These are phyloP conservation scores for Chelonus formosanus DNA, from an alignment of 2,888 invertebrate species.

Conservation along the genomic window DNA sequence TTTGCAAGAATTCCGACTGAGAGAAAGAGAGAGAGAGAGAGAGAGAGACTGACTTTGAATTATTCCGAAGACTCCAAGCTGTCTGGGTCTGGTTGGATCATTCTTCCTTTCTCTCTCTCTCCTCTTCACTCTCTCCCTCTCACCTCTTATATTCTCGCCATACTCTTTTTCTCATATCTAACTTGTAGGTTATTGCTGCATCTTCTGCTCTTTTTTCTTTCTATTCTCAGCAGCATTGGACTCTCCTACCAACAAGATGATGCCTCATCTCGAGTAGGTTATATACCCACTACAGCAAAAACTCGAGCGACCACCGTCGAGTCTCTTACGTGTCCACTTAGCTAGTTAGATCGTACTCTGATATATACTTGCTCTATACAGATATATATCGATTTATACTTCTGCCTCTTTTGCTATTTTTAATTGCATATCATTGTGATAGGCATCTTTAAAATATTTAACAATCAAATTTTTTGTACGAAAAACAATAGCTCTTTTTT, in stretches of 20 bases:
- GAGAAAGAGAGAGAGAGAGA: slow-evolving; percentile 30
- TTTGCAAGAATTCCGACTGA: slow-evolving; percentile 29
- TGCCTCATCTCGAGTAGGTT: background rate
- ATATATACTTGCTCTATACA: slow-evolving; percentile 5
- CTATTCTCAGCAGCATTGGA: no score
- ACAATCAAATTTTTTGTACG: no score
- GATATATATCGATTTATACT: background rate
- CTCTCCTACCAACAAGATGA: background rate
- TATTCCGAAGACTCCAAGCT: slow-evolving; percentile 55
- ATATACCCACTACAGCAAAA: slow-evolving; percentile 20
- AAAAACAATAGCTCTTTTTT: no score
- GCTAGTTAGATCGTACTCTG: slow-evolving; percentile 43
- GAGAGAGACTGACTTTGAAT: slow-evolving; percentile 29
- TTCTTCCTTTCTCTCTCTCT: background rate
- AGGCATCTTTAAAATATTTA: no score
- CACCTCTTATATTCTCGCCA: no score
- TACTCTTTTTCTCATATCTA: no score
- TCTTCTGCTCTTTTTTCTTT: no score
- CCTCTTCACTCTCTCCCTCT: background rate
- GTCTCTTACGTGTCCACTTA: no score
- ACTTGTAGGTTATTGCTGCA: no score
- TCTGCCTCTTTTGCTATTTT: no score
- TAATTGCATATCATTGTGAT: no score
- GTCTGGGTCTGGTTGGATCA: slow-evolving; percentile 52
- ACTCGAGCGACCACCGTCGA: slow-evolving; percentile 14